Evolutionary conservation across 2,888 invertebrate species (phyloP), one percentile per base, ranked within the genome.

Genomic region (Phasia obesa): DNA sequence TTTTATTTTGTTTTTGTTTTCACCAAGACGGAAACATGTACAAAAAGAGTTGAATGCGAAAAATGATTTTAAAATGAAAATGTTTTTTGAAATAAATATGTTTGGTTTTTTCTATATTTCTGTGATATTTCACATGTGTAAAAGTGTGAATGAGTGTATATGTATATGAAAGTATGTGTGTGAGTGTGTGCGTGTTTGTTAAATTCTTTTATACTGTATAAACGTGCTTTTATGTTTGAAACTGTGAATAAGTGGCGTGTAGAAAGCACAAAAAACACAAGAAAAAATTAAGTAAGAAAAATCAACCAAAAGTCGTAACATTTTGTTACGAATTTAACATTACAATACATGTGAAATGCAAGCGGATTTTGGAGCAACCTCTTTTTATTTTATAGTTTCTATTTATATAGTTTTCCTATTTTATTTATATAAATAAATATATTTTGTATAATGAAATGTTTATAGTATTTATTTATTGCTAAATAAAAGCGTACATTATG

Each of bases 61-160:
- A 69, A 81, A 75, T 81, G 75, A 81, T 81, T 81, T 81, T 70
- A 70, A 75, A 81, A 70, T 59, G 70, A 81, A 75, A 81, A 81
- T 81, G 75, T 64, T 53, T 80, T n/a, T 77, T 62, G 70, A 75
- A 69, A 81, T 75, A 75, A 75, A 80, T 80, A 74, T 49, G 69
- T 64, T 70, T 70, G 47, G 51, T 76, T 64, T 71, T 71, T 62
- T 69, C 42, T 69, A 62, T 60, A 62, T 69, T 77, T 42, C 38
- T 67, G 42, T 59, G 57, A 67, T 76, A 67, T 76, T 77, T 53
- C 69, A 51, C 59, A 67, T 44, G 49, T 51, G 53, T 64, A 51
- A 53, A n/a, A 19, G 19, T 44, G 27, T 21, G 19, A n/a, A 5
- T 57, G 35, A 17, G 21, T 47, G 5, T 38, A 15, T 74, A n/a